These are phyloP conservation scores for Elachura formosa DNA, from an alignment of 2,113 vertebrate genomes.

Conservation along the genomic window DNA sequence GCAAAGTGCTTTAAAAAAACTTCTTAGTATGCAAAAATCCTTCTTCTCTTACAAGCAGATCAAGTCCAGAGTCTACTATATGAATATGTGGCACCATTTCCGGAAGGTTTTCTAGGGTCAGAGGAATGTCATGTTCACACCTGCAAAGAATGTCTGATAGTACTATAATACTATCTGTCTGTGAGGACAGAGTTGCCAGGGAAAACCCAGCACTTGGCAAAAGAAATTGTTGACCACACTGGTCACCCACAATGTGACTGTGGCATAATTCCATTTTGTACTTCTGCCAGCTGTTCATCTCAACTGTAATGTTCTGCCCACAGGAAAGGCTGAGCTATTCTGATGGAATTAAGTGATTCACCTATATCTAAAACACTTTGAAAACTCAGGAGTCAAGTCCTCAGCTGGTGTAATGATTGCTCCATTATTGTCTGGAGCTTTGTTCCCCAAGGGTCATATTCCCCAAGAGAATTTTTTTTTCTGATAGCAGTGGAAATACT, in stretches of 20 bases:
- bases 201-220: background rate
- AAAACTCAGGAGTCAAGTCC: background rate
- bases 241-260: background rate
- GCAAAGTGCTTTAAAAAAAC: background rate
- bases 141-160: background rate
- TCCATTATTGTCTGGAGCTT: background rate
- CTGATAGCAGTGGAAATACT: background rate
- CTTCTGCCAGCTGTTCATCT: background rate
- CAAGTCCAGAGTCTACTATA: background rate
- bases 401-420: background rate
- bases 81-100: background rate
- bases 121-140: background rate
- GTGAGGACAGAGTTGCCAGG: background rate
- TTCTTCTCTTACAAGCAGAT: background rate
- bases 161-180: background rate
- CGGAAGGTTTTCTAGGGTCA: background rate
- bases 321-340: background rate
- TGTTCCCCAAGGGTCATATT: background rate
- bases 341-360: background rate
- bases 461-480: background rate
- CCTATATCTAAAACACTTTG: background rate
- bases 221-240: background rate
- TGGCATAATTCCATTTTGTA: background rate
- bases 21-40: accelerated
- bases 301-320: background rate